Evolutionary conservation across 2,888 invertebrate species (phyloP), one percentile per base, ranked within the genome.

Genomic region (Anagyrus pseudococci): DNA sequence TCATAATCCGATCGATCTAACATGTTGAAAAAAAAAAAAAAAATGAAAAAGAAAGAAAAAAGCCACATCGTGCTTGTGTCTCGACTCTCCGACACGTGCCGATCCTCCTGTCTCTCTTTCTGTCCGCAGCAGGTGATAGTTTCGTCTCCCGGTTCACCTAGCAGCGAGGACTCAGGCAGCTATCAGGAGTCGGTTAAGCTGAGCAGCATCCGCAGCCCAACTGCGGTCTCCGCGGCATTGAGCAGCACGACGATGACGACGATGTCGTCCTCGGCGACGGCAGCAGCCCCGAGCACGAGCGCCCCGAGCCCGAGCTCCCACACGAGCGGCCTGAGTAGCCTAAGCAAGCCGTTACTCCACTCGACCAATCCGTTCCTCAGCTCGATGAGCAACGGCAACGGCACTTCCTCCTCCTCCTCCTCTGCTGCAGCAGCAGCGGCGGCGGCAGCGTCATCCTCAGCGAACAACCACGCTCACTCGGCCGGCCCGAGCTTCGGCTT

Each of bases 61-160:
- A n/a, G n/a, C n/a, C n/a, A n/a, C n/a, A n/a, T n/a, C n/a, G n/a
- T n/a, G n/a, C n/a, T n/a, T n/a, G n/a, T n/a, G n/a, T n/a, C n/a
- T n/a, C n/a, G n/a, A n/a, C n/a, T n/a, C n/a, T n/a, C n/a, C n/a
- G n/a, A n/a, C n/a, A n/a, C n/a, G n/a, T n/a, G n/a, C n/a, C n/a
- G n/a, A n/a, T n/a, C n/a, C n/a, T 8, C 8, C 3, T 8, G 13
- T 26, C 17, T 37, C 15, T n/a, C 43, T 33, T 23, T 50, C 29
- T 52, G 15, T 41, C 29, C 48, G 33, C 20, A 17, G 64, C 82
- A 85, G 83, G 85, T 86, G 85, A 85, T 86, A 84, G 85, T 86
- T 73, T 86, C 89, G 78, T 89, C 91, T 77, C 92, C 92, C 86
- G 92, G 90, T 85, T 92, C 92, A 80, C 91, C 92, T 87, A 92